Evolutionary conservation across 2,113 vertebrate genomes (phyloP).

Genomic region (Lates calcarifer): DNA sequence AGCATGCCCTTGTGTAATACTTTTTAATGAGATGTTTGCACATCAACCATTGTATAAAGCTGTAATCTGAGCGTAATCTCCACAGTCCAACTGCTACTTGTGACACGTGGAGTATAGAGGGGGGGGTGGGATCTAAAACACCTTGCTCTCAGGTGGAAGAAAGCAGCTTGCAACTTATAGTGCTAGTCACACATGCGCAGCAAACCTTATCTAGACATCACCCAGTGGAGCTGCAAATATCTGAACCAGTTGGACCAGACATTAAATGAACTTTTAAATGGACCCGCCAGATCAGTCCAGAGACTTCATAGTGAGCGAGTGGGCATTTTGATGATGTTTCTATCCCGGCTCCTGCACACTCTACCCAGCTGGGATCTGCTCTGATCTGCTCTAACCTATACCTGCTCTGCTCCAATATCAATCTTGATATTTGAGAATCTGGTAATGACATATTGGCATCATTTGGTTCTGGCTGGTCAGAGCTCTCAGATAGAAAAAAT

Average conservation of each 20-base stretch:
- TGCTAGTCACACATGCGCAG: too few relatives aligned
- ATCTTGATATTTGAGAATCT: background rate
- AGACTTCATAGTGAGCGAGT: too few relatives aligned
- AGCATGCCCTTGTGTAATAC: conserved; percentile 44
- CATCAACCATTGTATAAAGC: conserved; percentile 59
- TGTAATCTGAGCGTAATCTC: conserved; percentile 77
- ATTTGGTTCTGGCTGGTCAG: background rate
- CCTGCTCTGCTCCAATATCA: too few relatives aligned
- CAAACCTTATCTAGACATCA: too few relatives aligned
- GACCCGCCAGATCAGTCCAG: too few relatives aligned
- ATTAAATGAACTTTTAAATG: too few relatives aligned
- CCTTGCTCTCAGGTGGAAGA: background rate
- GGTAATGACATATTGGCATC: background rate
- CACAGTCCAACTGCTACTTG: conserved; percentile 50
- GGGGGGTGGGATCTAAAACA: background rate
- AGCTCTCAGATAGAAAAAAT: background rate
- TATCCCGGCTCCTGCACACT: too few relatives aligned
- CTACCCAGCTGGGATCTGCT: too few relatives aligned
- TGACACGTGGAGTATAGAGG: conserved; percentile 17
- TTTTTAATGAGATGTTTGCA: conserved; percentile 66
- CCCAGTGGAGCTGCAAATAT: too few relatives aligned
- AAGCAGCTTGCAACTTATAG: background rate
- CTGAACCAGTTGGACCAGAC: too few relatives aligned
- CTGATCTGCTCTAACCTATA: too few relatives aligned
- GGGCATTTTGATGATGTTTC: too few relatives aligned